A percentile compares a stretch with the other conserved stretches of the same genome.
These are phyloP conservation scores for Chloropsis cyanopogon DNA, from an alignment of 2,113 vertebrate genomes.

Conservation along the genomic window DNA sequence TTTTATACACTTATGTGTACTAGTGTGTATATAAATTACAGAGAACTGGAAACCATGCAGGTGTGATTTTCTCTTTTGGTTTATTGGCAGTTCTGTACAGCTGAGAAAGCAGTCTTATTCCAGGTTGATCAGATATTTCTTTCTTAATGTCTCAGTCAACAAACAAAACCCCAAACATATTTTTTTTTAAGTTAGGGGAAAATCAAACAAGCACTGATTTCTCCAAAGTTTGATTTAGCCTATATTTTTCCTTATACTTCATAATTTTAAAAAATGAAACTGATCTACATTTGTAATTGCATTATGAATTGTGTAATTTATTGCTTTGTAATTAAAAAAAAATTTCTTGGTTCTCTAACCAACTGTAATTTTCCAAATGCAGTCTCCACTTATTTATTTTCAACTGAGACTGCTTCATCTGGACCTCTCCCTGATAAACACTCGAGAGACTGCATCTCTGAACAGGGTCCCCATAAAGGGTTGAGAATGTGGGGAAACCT, in stretches of 20 bases:
- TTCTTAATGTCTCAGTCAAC: neutral
- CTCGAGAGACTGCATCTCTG: rapidly evolving
- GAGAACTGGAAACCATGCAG: neutral
- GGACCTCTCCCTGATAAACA: neutral
- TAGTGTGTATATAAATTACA: neutral
- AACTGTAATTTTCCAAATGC: neutral
- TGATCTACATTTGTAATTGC: neutral
- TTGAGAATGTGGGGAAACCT: neutral
- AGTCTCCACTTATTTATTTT: neutral
- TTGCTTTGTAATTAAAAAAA: neutral
- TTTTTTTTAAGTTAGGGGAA: neutral
- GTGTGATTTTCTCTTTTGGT: neutral
- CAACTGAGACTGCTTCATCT: neutral
- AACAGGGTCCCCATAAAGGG: neutral
- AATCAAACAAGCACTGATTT: neutral
- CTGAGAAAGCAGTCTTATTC: neutral
- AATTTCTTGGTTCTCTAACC: neutral
- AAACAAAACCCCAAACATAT: neutral
- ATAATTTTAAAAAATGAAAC: neutral
- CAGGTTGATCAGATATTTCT: neutral
- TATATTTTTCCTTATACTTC: neutral
- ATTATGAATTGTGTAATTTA: neutral
- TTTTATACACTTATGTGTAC: neutral
- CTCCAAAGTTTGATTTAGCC: neutral
- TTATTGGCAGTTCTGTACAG: neutral